Evolutionary conservation across 2,797 vertebrate species (phyloP), one percentile per base, ranked within the genome.

Genomic region (Phylloscopus collybita): DNA sequence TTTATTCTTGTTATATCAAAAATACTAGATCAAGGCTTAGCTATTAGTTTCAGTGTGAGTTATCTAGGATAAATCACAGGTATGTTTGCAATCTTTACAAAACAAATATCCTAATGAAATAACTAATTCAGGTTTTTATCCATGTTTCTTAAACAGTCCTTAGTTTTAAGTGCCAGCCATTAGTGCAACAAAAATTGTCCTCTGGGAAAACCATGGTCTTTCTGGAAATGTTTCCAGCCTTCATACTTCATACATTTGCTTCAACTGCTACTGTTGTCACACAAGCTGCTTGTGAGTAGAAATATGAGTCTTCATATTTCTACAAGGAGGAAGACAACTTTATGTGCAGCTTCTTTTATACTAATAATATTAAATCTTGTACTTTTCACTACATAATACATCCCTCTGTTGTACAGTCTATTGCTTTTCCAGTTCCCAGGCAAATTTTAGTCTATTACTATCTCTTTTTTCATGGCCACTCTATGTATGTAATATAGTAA

Each of bases 31-130:
- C 71, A 82, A 93, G 51, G 80, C 75, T 95, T 76, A 91, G 80
- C 81, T 96, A 6, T 93, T 86, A 90, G 54, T 95, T 97, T 74
- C 69, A 92, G n/a, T 54, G 61, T 95, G 73, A 91, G 56, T 73
- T 93, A 95, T 87, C 79, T 75, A 57, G 70, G 69, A 86, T 95
- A 95, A 97, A 96, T 86, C 70, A 85, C 59, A 92, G 53, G 32
- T 69, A 57, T 56, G 74, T 88, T 87, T 93, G 61, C 57, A 45
- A 69, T 80, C 66, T 88, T 74, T 74, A 80, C 62, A 88, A 86
- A 95, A 92, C 83, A 94, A 81, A 90, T 82, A 49, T 25, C 67
- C 36, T 71, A 29, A 89, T 75, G 34, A 85, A 92, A 86, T 53
- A 62, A 23, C 27, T 56, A 42, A 47, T 72, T 80, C 50, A 44